A percentile compares a stretch with the other conserved stretches of the same genome.
Evolutionary conservation across 2,113 vertebrate genomes (phyloP).

Genomic region (Microcebus murinus): DNA sequence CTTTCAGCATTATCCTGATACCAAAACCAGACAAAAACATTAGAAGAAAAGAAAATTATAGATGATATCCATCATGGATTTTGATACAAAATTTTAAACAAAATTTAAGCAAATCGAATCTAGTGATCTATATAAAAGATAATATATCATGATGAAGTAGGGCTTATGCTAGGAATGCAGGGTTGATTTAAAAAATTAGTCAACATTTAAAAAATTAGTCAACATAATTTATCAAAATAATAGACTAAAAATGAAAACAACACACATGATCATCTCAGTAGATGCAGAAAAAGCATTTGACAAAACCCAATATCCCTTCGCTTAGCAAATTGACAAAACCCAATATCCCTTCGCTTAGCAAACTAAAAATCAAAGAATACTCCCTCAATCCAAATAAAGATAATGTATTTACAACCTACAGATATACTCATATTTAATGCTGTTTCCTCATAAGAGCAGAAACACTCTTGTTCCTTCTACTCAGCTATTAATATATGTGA

Average conservation of each 20-base stretch:
- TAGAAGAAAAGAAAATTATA: neutral
- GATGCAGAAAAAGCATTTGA: neutral
- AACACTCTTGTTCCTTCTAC: neutral
- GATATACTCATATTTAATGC: neutral
- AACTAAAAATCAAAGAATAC: neutral
- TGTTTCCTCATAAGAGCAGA: neutral
- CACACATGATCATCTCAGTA: neutral
- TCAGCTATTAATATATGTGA: neutral
- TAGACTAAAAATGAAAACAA: neutral
- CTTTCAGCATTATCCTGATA: neutral
- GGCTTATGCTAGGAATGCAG: neutral
- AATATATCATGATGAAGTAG: neutral
- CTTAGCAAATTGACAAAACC: neutral
- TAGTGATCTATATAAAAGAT: conserved; percentile 24
- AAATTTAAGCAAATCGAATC: conserved; percentile 16
- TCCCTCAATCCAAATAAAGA: neutral
- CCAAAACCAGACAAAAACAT: neutral
- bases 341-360: too few species aligned
- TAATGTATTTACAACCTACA: neutral
- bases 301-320: neutral
- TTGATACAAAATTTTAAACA: conserved; percentile 1
- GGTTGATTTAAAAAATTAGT: neutral
- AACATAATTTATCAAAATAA: neutral
- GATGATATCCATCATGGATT: neutral
- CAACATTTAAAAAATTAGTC: neutral